These are phyloP conservation scores for Chunga burmeisteri DNA, from an alignment of 2,113 vertebrate species.

Conservation along the genomic window DNA sequence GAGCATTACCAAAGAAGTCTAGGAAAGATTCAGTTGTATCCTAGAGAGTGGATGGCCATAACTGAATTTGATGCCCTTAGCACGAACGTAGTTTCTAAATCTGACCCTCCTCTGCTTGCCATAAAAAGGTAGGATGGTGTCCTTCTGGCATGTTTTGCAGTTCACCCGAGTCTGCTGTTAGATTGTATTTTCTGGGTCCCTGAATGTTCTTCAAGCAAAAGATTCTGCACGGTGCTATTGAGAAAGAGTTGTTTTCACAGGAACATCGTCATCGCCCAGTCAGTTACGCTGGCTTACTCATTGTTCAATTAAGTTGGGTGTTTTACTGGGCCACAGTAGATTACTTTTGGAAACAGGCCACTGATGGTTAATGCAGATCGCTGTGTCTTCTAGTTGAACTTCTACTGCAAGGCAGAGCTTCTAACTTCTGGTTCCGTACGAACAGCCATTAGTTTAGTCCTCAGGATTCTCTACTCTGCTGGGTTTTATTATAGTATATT, in stretches of 20 bases:
- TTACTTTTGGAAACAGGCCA: background rate
- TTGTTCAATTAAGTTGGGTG: background rate
- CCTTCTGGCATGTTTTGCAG: background rate
- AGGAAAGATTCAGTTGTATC: background rate
- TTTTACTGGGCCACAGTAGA: background rate
- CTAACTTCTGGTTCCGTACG: background rate
- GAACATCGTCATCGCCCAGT: background rate
- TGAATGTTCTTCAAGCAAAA: background rate
- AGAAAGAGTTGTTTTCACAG: background rate
- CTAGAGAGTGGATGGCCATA: background rate
- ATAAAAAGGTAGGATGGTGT: background rate
- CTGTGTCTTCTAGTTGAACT: background rate
- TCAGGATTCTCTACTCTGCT: background rate
- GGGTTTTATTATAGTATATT: background rate
- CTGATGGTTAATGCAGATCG: background rate
- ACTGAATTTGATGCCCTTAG: background rate
- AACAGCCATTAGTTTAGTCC: background rate
- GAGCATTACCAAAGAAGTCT: background rate
- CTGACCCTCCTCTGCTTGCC: background rate
- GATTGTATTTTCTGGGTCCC: background rate
- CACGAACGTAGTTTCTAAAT: background rate
- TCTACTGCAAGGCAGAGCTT: background rate
- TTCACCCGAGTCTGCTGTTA: background rate
- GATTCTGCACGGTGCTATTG: background rate
- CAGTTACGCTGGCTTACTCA: background rate